Percentiles rank a stretch among this genome's conserved stretches.
Conservation (phyloP, 2,797 vertebrate species). For the Bradypodion ventrale region DNA sequence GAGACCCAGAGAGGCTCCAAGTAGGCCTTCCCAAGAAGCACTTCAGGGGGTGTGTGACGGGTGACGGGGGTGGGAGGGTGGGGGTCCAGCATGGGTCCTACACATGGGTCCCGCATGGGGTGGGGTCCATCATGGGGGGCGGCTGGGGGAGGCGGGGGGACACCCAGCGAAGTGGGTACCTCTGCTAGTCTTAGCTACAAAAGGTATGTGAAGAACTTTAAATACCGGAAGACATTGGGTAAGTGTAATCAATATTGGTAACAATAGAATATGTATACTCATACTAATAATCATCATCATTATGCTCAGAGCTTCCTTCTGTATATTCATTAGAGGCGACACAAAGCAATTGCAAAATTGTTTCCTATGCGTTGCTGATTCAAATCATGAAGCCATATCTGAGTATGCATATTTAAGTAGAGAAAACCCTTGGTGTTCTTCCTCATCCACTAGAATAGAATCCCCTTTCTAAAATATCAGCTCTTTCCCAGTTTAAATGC, state of each 20-base stretch:
- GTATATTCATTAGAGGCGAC: neutral
- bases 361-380: neutral
- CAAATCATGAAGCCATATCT: conserved; percentile 46
- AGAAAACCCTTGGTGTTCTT: conserved; percentile 55
- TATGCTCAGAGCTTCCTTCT: neutral
- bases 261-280: neutral
- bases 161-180: too few relatives aligned
- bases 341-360: conserved; percentile 2
- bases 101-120: too few relatives aligned
- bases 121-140: too few relatives aligned
- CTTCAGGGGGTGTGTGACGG: too few relatives aligned
- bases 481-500: conserved; percentile 55
- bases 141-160: too few relatives aligned
- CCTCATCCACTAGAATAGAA: conserved; percentile 45
- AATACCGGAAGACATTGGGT: neutral
- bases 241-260: neutral
- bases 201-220: neutral
- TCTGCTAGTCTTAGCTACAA: too few relatives aligned
- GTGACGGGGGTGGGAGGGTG: too few relatives aligned
- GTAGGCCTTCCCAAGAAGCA: too few relatives aligned
- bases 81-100: too few relatives aligned
- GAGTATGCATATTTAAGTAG: conserved; percentile 58
- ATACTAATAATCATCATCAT: neutral
- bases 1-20: too few relatives aligned
- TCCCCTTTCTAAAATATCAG: conserved; percentile 45